Evolutionary conservation across 2,797 vertebrate genomes (phyloP).

Genomic region (Mallotus villosus): DNA sequence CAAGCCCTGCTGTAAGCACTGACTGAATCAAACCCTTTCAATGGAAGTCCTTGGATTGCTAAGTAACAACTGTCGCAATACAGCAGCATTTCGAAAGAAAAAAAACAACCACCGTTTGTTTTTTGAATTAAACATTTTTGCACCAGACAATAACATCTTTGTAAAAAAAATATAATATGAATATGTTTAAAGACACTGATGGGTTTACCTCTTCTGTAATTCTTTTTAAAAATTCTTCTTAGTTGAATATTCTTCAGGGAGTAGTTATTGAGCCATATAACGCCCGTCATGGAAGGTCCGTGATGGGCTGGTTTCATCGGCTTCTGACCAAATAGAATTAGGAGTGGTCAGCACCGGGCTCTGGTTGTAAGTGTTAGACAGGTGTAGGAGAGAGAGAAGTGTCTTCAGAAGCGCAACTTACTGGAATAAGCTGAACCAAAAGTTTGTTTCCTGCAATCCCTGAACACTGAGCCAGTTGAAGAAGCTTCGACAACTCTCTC

Average conservation of each 20-base stretch:
- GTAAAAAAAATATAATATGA: constrained; percentile 53
- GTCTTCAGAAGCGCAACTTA: constrained; percentile 14
- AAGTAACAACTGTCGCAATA: constrained; percentile 1
- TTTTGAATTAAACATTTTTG: constrained; percentile 42
- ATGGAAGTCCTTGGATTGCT: constrained; percentile 14
- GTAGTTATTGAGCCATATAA: constrained; percentile 45
- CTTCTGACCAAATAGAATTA: neutral
- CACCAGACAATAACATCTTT: constrained; percentile 55
- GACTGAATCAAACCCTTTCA: constrained; percentile 33
- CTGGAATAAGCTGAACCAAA: constrained; percentile 55
- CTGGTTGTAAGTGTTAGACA: neutral
- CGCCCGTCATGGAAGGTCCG: neutral
- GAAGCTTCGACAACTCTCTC: constrained; percentile 35
- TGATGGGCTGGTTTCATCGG: neutral
- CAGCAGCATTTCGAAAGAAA: constrained; percentile 34
- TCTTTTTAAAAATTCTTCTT: constrained; percentile 11
- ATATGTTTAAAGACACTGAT: constrained; percentile 75
- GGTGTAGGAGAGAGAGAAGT: constrained; percentile 9
- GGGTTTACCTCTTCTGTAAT: constrained; percentile 45
- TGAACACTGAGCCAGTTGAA: constrained; percentile 76
- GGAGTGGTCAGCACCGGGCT: neutral
- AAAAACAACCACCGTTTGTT: constrained; percentile 47
- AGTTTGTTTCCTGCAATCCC: constrained; percentile 76
- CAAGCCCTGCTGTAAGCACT: constrained; percentile 33
- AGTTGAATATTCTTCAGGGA: constrained; percentile 51